Evolutionary conservation across 2,888 invertebrate species (phyloP).

Genomic region (Epinotia brunnichana): DNA sequence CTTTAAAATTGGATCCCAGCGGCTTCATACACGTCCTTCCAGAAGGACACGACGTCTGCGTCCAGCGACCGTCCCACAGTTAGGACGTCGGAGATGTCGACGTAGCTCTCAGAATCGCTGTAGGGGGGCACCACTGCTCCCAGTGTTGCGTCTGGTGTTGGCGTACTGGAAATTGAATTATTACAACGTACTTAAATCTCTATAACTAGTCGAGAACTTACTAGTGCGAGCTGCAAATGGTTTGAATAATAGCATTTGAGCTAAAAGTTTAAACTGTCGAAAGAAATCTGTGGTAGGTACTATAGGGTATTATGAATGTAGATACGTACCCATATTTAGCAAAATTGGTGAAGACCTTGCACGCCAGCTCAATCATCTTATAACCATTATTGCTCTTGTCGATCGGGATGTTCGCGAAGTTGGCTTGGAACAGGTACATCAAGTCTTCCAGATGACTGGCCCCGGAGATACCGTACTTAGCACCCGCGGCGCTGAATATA

Average conservation of each 20-base stretch:
- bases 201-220: too few relatives aligned
- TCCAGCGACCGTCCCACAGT: constrained; percentile 50
- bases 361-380: constrained; percentile 57
- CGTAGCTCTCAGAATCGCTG: constrained; percentile 53
- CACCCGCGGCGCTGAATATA: constrained; percentile 53
- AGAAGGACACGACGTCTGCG: constrained; percentile 56
- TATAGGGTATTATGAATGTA: neutral
- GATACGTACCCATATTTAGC: constrained; percentile 42
- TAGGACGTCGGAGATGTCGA: constrained; percentile 62
- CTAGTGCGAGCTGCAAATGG: too few relatives aligned
- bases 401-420: constrained; percentile 53
- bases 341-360: constrained; percentile 44
- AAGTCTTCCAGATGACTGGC: constrained; percentile 66
- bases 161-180: constrained; percentile 57
- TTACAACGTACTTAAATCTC: too few relatives aligned
- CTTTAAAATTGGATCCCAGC: constrained; percentile 48
- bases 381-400: constrained; percentile 57
- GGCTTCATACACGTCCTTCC: constrained; percentile 57
- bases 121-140: constrained; percentile 64
- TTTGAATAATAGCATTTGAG: too few relatives aligned
- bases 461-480: constrained; percentile 57
- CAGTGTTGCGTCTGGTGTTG: constrained; percentile 62
- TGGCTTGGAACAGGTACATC: constrained; percentile 63
- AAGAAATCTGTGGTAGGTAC: too few relatives aligned
- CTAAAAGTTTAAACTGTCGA: too few relatives aligned